A percentile compares a stretch with the other conserved stretches of the same genome.
phyloP scores from a whole-genome alignment of 2,113 vertebrate genomes.

The Polypterus bichir region DNA sequence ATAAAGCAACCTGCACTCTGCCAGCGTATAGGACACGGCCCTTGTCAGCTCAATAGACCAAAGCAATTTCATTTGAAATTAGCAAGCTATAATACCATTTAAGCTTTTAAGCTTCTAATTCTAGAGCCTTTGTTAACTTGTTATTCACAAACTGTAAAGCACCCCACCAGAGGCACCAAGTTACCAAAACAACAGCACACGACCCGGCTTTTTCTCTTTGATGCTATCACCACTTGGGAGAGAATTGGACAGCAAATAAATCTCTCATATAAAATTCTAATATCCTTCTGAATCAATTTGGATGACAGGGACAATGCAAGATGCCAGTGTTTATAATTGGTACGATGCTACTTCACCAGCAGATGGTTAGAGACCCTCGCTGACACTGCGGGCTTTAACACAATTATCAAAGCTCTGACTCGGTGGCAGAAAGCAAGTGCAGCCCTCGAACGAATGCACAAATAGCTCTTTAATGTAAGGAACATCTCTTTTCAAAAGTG shows the following conservation, averaged over 20 bases:
- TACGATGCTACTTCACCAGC: slow-evolving; percentile 19
- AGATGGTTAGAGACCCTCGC: slow-evolving; percentile 25
- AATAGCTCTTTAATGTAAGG: not conserved
- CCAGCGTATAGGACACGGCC: not conserved
- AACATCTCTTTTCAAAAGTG: not conserved
- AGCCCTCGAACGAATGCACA: not conserved
- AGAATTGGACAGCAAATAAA: slow-evolving; percentile 25
- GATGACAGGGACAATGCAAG: slow-evolving; percentile 20
- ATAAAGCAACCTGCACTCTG: slow-evolving; percentile 13
- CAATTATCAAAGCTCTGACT: slow-evolving; percentile 3
- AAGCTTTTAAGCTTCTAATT: slow-evolving; percentile 49
- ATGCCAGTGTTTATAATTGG: slow-evolving; percentile 17
- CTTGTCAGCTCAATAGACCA: slow-evolving; percentile 9
- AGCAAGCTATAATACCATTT: slow-evolving; percentile 27
- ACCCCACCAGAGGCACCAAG: slow-evolving; percentile 26
- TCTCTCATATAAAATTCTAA: slow-evolving; percentile 25
- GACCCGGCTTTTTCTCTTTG: slow-evolving; percentile 12
- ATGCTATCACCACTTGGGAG: slow-evolving; percentile 22
- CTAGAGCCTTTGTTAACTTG: slow-evolving; percentile 36
- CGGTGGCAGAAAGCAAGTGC: slow-evolving; percentile 15
- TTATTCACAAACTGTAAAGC: slow-evolving; percentile 16
- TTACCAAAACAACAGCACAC: slow-evolving; percentile 25
- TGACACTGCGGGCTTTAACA: slow-evolving; percentile 22
- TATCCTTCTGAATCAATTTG: slow-evolving; percentile 27
- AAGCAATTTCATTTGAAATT: slow-evolving; percentile 28